A percentile compares a stretch with the other conserved stretches of the same genome.
phyloP scores from a whole-genome alignment of 2,113 vertebrate species.

The Tiliqua scincoides region DNA sequence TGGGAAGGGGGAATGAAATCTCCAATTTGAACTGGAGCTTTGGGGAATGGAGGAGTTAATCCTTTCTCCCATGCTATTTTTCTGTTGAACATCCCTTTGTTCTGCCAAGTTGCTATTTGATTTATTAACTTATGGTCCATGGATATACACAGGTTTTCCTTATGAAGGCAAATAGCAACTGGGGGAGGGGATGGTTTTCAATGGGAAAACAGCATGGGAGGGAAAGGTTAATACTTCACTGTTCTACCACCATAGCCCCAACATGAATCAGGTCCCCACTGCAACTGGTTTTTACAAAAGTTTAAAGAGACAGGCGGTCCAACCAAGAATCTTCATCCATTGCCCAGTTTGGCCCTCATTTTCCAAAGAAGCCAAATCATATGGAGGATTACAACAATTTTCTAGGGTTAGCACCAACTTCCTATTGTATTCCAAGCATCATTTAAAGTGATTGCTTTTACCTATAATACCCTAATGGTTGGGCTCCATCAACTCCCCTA shows the following conservation, averaged over 20 bases:
- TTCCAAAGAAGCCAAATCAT: not conserved
- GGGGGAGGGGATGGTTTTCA: too few relatives aligned
- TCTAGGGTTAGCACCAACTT: not conserved
- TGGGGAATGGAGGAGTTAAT: not conserved
- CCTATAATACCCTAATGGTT: not conserved
- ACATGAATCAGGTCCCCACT: too few relatives aligned
- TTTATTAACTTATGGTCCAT: not conserved
- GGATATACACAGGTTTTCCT: too few relatives aligned
- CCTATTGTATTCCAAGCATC: not conserved
- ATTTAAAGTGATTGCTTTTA: not conserved
- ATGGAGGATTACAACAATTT: not conserved
- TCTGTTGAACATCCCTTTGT: too few relatives aligned
- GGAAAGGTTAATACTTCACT: too few relatives aligned
- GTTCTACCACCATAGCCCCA: too few relatives aligned
- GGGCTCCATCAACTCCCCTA: not conserved
- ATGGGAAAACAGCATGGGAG: too few relatives aligned
- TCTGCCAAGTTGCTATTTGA: not conserved
- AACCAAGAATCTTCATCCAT: not conserved
- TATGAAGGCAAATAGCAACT: too few relatives aligned
- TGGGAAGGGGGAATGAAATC: too few relatives aligned
- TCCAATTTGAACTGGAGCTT: not conserved
- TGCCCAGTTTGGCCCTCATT: not conserved
- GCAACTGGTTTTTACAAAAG: not conserved
- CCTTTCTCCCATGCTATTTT: not conserved
- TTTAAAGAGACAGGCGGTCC: not conserved